Evolutionary conservation across 2,797 vertebrate species (phyloP), one percentile per base, ranked within the genome.

Genomic region (Myotis findleyi): DNA sequence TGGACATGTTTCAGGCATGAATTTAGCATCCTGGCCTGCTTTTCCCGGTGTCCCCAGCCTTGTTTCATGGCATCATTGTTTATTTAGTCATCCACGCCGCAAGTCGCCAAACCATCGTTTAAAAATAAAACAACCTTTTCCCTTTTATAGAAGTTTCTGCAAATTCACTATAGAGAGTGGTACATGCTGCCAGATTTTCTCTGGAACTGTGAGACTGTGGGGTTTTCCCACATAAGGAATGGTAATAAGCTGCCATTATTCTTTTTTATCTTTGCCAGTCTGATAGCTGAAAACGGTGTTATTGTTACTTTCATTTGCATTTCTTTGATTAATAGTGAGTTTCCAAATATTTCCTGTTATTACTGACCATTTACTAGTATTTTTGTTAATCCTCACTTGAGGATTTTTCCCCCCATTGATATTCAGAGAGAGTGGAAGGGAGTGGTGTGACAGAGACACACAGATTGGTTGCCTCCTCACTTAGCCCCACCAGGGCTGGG

Each of bases 81-180:
- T 69, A 80, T 83, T 83, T 77, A 94, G 90, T 93, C 90, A 94
- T 90, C 80, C 64, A 16, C 49, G 73, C 89, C 62, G 8, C n/a
- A 51, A 81, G 41, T 89, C 72, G 83, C 53, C 83, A 87, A 93
- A 69, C 94, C 84, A 77, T 80, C 66, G 80, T 85, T 96, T 91
- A 91, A 93, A 96, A 96, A 90, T 72, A 93, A 94, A 82, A 57
- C 49, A 59, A 20, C 17, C 14, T 49, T 85, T 79, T 95, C 81
- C 84, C 84, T 96, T 96, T 85, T 96, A 94, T 71, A 64, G 95
- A 94, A 89, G 72, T 94, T 81, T 96, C 81, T 89, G 36, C 83
- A 87, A 76, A 68, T 68, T 96, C 91, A 25, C 84, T 89, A 3
- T 69, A 12, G 87, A 77, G 68, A 3, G 33, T 33, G 90, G 59